A percentile compares a stretch with the other conserved stretches of the same genome.
Conservation (phyloP, 2,888 invertebrate species). For the Nephrotoma guestfalica region DNA sequence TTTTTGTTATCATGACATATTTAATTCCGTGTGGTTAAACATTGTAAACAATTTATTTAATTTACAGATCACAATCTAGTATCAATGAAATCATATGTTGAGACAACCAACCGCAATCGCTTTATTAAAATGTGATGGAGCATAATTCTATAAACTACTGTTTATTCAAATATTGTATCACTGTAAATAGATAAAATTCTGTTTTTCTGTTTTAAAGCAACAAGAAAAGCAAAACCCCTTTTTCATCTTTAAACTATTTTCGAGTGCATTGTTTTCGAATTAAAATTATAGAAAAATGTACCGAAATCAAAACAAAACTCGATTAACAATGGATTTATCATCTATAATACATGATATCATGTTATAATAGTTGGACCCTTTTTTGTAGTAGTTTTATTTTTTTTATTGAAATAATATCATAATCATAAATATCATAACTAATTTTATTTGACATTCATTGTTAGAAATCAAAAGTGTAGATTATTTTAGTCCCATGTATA, state of each 20-base stretch:
- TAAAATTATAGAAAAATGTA: not conserved
- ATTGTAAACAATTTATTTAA: not conserved
- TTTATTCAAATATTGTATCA: too few species aligned
- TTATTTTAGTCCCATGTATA: not conserved
- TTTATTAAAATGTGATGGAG: not conserved
- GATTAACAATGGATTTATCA: not conserved
- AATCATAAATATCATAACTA: constrained; percentile 7
- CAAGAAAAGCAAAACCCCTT: not conserved
- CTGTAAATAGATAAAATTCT: too few species aligned
- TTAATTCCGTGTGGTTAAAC: not conserved
- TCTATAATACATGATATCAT: not conserved
- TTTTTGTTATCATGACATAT: not conserved
- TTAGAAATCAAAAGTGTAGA: constrained; percentile 4
- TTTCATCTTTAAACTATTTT: not conserved
- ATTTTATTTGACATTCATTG: constrained; percentile 11
- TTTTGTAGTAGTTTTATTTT: not conserved
- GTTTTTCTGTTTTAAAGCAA: not conserved
- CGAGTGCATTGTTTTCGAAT: not conserved
- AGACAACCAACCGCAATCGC: not conserved
- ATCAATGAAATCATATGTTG: not conserved
- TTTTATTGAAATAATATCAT: not conserved
- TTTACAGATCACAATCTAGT: not conserved
- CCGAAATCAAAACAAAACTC: not conserved
- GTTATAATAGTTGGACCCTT: not conserved
- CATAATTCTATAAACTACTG: not conserved